A percentile compares a stretch with the other conserved stretches of the same genome.
phyloP scores from a whole-genome alignment of 2,113 vertebrate species.

The Gasterosteus nipponicus region DNA sequence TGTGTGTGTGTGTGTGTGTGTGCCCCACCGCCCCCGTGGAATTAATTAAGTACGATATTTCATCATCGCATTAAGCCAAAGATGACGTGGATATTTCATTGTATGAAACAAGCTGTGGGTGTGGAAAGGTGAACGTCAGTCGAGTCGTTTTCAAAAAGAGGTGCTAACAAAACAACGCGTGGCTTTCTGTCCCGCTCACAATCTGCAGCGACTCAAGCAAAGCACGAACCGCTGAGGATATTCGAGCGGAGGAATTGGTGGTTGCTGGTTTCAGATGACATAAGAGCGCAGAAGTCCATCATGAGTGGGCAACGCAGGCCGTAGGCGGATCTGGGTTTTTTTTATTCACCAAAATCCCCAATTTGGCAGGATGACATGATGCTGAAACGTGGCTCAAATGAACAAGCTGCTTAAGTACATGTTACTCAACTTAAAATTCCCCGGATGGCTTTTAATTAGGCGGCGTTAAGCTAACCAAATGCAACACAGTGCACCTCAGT shows the following conservation, averaged over 20 bases:
- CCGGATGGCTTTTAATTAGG: slow-evolving; percentile 25
- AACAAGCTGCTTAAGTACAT: slow-evolving; percentile 60
- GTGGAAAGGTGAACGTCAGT: neutral
- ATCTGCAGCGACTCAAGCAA: neutral
- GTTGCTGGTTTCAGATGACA: neutral
- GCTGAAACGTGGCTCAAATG: slow-evolving; percentile 33
- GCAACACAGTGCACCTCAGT: neutral
- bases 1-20: neutral
- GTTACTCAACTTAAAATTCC: slow-evolving; percentile 32
- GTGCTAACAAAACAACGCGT: neutral
- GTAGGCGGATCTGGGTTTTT: slow-evolving; percentile 37
- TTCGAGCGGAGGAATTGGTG: neutral
- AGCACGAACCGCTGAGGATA: neutral
- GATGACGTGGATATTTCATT: slow-evolving; percentile 23
- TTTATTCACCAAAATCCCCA: slow-evolving; percentile 47
- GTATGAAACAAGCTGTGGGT: neutral
- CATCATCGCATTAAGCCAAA: neutral
- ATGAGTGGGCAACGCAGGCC: slow-evolving; percentile 15
- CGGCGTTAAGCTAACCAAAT: neutral
- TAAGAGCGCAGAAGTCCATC: neutral
- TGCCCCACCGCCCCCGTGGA: neutral
- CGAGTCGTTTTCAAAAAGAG: neutral
- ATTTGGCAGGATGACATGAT: slow-evolving; percentile 34
- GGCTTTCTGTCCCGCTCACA: neutral
- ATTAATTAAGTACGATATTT: slow-evolving; percentile 14